Evolutionary conservation across 1,140 invertebrate species (phyloP).

Genomic region (Aphidius gifuensis): DNA sequence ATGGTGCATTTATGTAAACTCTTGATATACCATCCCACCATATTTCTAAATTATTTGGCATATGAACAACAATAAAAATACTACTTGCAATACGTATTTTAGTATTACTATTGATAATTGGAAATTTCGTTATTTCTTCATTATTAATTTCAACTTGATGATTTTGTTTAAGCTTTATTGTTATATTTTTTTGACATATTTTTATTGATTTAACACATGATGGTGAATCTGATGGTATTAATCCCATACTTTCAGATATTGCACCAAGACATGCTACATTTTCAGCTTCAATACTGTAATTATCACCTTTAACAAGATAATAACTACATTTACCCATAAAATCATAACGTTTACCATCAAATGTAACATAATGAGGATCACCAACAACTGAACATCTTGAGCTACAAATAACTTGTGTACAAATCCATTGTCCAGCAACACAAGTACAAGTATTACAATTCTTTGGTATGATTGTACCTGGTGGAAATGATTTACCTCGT

Average conservation of each 20-base stretch:
- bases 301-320: slow-evolving; percentile 67
- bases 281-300: slow-evolving; percentile 74
- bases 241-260: slow-evolving; percentile 73
- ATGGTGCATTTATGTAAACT: slow-evolving; percentile 77
- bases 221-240: slow-evolving; percentile 59
- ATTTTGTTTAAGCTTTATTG: slow-evolving; percentile 71
- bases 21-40: slow-evolving; percentile 82
- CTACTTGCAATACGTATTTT: slow-evolving; percentile 73
- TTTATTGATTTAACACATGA: slow-evolving; percentile 82
- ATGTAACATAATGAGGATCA: slow-evolving; percentile 88
- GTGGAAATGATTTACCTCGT: slow-evolving; percentile 69
- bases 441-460: slow-evolving; percentile 84
- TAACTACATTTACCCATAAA: slow-evolving; percentile 90
- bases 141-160: slow-evolving; percentile 67
- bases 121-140: slow-evolving; percentile 65
- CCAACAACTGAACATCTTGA: slow-evolving; percentile 77
- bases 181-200: slow-evolving; percentile 52
- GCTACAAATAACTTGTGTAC: slow-evolving; percentile 70
- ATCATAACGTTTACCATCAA: slow-evolving; percentile 80
- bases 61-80: slow-evolving; percentile 67
- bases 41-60: slow-evolving; percentile 73
- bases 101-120: slow-evolving; percentile 58
- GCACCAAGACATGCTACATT: slow-evolving; percentile 77
- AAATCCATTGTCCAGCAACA: slow-evolving; percentile 71
- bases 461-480: slow-evolving; percentile 70